Evolutionary conservation across 2,113 vertebrate genomes (phyloP), one percentile per base, ranked within the genome.

Genomic region (Agelaius phoeniceus): DNA sequence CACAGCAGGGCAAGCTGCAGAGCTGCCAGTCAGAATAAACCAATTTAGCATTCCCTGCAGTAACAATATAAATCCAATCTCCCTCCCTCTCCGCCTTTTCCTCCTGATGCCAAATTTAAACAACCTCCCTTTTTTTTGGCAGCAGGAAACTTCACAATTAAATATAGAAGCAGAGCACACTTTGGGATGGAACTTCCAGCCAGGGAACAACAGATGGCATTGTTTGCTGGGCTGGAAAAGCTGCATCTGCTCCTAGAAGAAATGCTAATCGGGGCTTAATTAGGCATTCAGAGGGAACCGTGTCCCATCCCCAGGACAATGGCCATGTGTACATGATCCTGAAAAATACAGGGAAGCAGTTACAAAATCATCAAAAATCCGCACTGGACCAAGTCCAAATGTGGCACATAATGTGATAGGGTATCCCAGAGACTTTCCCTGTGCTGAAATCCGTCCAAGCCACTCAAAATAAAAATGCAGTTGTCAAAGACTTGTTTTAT

Each of bases 191-290:
- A 96, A 96, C 84, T 81, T 93, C 59, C 72, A 89, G 87, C 68
- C 69, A 66, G 78, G 73, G 92, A 93, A 97, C 92, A 94, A 96
- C 96, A 79, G 89, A 88, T 95, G 97, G 96, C 93, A 96, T 96
- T 79, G 77, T 92, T 95, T 94, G 77, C 65, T 89, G 90, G 87
- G 89, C 65, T 81, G 94, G 96, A 94, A 95, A 94, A 90, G 78
- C 89, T 93, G 91, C 96, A 90, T 98, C 94, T 96, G 96, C 89
- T 97, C 91, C 49, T 82, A 62, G 84, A 89, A 97, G 94, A 97
- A 97, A 97, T 96, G 96, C 90, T 97, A 97, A 98, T 97, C 49
- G 7, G 76, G 15, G 30, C 27, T 89, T 93, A 95, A 94, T 92
- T 96, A 95, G 63, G 80, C 86, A 96, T 96, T 96, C 96, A 91